Conservation (phyloP, 2,888 invertebrate genomes). For the Archaeoteleia sp. region DNA sequence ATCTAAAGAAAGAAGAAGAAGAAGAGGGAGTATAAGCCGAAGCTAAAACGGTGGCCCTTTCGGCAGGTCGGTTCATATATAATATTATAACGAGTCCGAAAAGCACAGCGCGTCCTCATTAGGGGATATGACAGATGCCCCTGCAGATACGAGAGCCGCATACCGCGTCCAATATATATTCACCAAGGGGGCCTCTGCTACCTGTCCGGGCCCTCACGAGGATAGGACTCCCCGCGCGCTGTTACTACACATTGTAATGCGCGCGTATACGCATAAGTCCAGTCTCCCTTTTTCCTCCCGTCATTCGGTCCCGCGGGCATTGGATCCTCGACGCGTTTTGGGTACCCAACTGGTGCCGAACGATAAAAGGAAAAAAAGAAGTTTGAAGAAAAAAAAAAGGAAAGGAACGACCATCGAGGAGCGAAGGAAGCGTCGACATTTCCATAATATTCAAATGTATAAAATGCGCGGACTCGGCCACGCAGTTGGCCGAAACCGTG, state of each 20-base stretch:
- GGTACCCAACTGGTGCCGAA: constrained; percentile 11
- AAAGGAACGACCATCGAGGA: constrained; percentile 27
- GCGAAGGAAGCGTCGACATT: constrained; percentile 63
- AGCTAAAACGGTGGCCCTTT: constrained; percentile 51
- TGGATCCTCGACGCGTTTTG: constrained; percentile 18
- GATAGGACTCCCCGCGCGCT: too few species aligned
- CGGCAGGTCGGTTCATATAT: constrained; percentile 37
- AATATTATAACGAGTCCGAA: constrained; percentile 52
- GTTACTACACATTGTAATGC: too few species aligned
- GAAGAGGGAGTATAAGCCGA: constrained; percentile 14
- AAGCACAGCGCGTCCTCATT: constrained; percentile 62
- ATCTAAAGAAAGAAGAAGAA: constrained; percentile 1
- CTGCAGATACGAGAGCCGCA: constrained; percentile 58
- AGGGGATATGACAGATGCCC: constrained; percentile 71
- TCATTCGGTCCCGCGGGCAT: constrained; percentile 6
- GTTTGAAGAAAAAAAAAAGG: constrained; percentile 36
- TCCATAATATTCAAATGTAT: constrained; percentile 74
- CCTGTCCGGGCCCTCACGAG: constrained; percentile 34
- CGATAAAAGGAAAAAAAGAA: too few species aligned
- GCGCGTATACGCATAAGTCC: constrained; percentile 39
- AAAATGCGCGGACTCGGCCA: constrained; percentile 54
- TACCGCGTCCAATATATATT: constrained; percentile 58
- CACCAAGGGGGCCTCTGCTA: constrained; percentile 46
- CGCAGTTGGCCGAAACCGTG: constrained; percentile 19
- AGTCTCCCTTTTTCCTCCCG: constrained; percentile 23